A percentile compares a stretch with the other conserved stretches of the same genome.
Conservation (phyloP, 2,797 vertebrate genomes). For the Lophotriccus pileatus region DNA sequence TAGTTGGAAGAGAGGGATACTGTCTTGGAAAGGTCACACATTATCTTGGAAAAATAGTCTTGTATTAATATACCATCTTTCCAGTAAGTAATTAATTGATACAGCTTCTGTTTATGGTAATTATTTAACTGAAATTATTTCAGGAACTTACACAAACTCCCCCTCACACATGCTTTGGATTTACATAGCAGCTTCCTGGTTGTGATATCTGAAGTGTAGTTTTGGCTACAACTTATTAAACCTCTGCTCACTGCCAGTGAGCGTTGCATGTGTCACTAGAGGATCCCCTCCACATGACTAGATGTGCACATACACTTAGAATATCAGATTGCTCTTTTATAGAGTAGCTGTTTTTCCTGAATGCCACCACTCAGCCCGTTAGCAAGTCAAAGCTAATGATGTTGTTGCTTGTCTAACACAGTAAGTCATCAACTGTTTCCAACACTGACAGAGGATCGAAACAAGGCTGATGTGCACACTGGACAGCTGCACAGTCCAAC, state of each 20-base stretch:
- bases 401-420: neutral
- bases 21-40: neutral
- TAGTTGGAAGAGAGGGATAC: neutral
- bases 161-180: slow-evolving; percentile 38
- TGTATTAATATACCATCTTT: neutral
- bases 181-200: neutral
- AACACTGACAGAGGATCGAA: neutral
- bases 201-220: neutral
- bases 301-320: neutral
- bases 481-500: neutral
- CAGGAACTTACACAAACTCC: slow-evolving; percentile 34
- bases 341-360: neutral
- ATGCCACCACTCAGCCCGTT: neutral
- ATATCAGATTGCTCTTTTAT: neutral
- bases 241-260: neutral
- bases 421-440: neutral
- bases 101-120: slow-evolving; percentile 11
- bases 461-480: neutral
- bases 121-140: slow-evolving; percentile 27
- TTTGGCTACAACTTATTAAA: neutral
- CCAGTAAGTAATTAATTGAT: slow-evolving; percentile 2
- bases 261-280: neutral
- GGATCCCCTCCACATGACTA: neutral
- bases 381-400: neutral
- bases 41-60: neutral